Base-by-base conservation (phyloP, 1,140 invertebrate genomes). In the Chionoecetes opilio region DNA sequence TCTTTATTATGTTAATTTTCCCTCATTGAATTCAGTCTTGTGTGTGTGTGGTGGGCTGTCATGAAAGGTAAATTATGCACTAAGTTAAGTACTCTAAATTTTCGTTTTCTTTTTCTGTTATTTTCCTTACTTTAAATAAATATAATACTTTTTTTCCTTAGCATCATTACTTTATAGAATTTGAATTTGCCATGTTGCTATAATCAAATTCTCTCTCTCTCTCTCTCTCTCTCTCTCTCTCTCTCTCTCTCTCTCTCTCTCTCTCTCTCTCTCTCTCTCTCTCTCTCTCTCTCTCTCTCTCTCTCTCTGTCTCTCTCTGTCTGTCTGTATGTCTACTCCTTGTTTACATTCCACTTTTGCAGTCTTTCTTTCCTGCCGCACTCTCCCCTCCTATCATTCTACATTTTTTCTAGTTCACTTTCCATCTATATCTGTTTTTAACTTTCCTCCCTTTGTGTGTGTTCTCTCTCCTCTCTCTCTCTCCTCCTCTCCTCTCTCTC, bases 161-260 rank as follows among this genome's bases (percentile, higher is more conserved):
- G 5, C 14, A 46, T 46, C 14, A 46, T 46, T 46, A 46, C 41
- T 46, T n/a, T n/a, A n/a, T n/a, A n/a, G n/a, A n/a, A n/a, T n/a
- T n/a, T n/a, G n/a, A n/a, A n/a, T n/a, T n/a, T 53, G 46, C 21
- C 8, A 17, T 53, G 46, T 53, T 14, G 21, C 21, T 53, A 53
- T 53, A 53, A 53, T 53, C 21, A 53, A 53, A 53, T 53, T 14
- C 2, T 14, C 11, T 14, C 46, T 14, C 46, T 26, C 85, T 32
- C 85, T 3, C 85, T 32, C 85, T 32, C 85, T 3, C 85, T 32
- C 85, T 32, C 85, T 32, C 85, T 32, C 85, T 32, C 85, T 32
- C 85, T 87, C 85, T 87, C 85, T 87, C 85, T 87, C 85, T 87
- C 85, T 87, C 85, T 87, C 85, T 87, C 85, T 86, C 84, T 86